Evolutionary conservation across 2,113 vertebrate species (phyloP).

Genomic region (Dipodomys stephensi): DNA sequence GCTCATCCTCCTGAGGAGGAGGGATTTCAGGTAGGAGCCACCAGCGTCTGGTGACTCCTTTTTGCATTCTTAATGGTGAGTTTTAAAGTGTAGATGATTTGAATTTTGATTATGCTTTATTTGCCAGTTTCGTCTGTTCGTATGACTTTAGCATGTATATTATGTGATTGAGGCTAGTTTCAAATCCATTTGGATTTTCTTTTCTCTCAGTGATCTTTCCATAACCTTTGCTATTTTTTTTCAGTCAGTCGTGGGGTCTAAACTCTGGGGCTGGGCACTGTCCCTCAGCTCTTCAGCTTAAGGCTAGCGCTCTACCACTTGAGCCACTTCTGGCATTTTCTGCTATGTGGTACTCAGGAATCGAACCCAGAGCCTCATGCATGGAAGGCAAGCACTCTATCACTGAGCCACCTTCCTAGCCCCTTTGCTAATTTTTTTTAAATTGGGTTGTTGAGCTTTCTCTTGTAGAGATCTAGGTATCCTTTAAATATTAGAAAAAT

Average conservation of each 20-base stretch:
- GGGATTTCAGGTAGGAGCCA: no score
- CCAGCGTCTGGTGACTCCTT: neutral
- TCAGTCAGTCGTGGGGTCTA: no score
- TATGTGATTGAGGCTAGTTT: neutral
- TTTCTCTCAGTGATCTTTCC: neutral
- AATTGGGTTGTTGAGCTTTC: neutral
- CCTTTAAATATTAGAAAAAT: constrained; percentile 28
- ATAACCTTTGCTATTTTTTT: neutral
- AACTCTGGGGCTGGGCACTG: no score
- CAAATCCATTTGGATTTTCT: neutral
- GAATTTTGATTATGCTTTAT: neutral
- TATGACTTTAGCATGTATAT: neutral
- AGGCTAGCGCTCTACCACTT: no score
- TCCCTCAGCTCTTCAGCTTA: no score
- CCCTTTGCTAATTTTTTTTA: neutral
- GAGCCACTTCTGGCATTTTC: no score
- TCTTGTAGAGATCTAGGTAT: neutral
- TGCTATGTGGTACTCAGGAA: no score
- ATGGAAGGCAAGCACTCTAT: no score
- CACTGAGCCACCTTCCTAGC: no score
- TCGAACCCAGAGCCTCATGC: no score
- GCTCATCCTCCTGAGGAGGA: no score
- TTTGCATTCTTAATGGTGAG: neutral
- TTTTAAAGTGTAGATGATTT: neutral
- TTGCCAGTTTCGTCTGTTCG: neutral